Conservation (phyloP, 2,888 invertebrate species). For the Xestia xanthographa region DNA sequence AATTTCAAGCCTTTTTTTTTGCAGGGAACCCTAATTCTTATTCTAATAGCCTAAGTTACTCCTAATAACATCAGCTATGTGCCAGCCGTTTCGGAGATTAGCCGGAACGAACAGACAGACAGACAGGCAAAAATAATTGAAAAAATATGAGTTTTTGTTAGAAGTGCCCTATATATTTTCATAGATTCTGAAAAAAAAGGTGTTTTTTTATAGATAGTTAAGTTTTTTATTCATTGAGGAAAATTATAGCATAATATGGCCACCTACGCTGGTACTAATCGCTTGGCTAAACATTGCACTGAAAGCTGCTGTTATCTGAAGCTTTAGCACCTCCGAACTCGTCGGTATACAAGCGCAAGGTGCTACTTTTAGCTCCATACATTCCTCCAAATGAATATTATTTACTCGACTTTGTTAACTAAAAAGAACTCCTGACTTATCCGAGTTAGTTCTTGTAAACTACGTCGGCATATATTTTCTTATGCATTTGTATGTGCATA, state of each 20-base stretch:
- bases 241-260: slow-evolving; percentile 75
- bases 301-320: slow-evolving; percentile 72
- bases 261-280: slow-evolving; percentile 75
- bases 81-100: too few relatives aligned
- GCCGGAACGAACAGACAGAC: too few relatives aligned
- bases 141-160: too few relatives aligned
- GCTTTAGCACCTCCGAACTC: slow-evolving; percentile 73
- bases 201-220: slow-evolving; percentile 38
- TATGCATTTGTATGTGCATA: slow-evolving; percentile 22
- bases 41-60: too few relatives aligned
- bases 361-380: slow-evolving; percentile 69
- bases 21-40: too few relatives aligned
- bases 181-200: too few relatives aligned
- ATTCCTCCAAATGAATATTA: slow-evolving; percentile 59
- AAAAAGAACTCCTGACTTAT: slow-evolving; percentile 42
- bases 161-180: too few relatives aligned
- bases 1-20: too few relatives aligned
- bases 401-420: slow-evolving; percentile 55
- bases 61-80: too few relatives aligned
- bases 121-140: too few relatives aligned
- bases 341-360: slow-evolving; percentile 65
- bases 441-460: slow-evolving; percentile 41
- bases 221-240: slow-evolving; percentile 60
- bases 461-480: slow-evolving; percentile 15
- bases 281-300: slow-evolving; percentile 75